Percentiles rank a stretch among this genome's conserved stretches.
Conservation (phyloP, 2,113 vertebrate species). For the zebrafish (Danio rerio) region DNA sequence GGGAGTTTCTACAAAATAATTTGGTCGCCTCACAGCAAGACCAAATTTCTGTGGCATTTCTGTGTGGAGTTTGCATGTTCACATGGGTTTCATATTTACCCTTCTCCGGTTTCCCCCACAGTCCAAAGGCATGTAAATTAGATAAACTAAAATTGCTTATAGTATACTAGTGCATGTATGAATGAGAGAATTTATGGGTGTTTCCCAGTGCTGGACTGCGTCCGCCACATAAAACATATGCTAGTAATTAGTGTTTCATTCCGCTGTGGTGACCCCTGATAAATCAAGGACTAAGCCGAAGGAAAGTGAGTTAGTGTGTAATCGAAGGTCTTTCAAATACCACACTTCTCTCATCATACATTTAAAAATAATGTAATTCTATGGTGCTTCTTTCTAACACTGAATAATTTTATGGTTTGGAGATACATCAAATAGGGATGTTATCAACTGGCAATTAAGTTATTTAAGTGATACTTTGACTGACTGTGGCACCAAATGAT, state of each 20-base stretch:
- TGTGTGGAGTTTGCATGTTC: neutral
- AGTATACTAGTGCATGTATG: no score
- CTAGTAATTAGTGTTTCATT: no score
- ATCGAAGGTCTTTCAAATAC: neutral
- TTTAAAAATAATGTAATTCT: neutral
- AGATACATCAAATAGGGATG: neutral
- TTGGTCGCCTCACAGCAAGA: neutral
- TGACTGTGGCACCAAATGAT: neutral
- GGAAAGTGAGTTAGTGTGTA: neutral
- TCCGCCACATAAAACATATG: no score
- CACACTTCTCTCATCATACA: neutral
- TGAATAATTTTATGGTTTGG: neutral
- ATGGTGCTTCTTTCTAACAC: neutral
- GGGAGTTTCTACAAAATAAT: conserved; percentile 28
- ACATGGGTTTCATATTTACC: no score
- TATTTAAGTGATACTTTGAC: neutral
- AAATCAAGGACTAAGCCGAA: no score
- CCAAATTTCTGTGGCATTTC: neutral
- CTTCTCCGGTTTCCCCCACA: no score
- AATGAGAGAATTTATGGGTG: no score
- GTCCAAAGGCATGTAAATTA: no score
- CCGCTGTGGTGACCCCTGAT: no score
- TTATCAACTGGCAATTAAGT: neutral
- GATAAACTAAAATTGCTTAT: no score
- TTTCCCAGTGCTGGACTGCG: no score